Conservation (phyloP, 2,888 invertebrate species). For the Chromoteleia sp. region DNA sequence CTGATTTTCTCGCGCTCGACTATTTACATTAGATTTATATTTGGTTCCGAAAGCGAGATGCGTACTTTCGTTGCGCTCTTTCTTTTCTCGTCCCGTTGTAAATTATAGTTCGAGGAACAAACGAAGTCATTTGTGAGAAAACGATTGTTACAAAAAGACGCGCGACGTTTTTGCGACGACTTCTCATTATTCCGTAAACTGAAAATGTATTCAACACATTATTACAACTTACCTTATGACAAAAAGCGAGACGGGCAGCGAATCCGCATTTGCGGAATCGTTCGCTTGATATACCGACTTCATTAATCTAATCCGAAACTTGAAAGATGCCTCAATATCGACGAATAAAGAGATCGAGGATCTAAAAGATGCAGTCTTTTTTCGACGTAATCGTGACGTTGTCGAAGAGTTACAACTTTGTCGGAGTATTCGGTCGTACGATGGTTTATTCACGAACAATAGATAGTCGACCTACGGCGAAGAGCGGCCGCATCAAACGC, state of each 20-base stretch:
- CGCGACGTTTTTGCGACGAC: conserved; percentile 5
- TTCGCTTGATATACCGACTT: conserved; percentile 67
- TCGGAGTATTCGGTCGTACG: conserved; percentile 76
- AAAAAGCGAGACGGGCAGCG: conserved; percentile 44
- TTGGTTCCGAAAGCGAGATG: conserved; percentile 21
- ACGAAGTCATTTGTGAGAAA: conserved; percentile 57
- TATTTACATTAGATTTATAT: conserved; percentile 46
- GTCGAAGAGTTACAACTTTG: conserved; percentile 73
- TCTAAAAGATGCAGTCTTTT: conserved; percentile 55
- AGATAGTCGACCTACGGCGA: conserved; percentile 79
- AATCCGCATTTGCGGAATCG: conserved; percentile 67
- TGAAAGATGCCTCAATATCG: conserved; percentile 64
- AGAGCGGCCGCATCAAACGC: conserved; percentile 79
- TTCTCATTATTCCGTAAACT: conserved; percentile 52
- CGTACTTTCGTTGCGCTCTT: not conserved
- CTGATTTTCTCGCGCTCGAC: conserved; percentile 62
- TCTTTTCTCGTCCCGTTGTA: not conserved
- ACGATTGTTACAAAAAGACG: conserved; percentile 57
- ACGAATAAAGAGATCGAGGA: conserved; percentile 71
- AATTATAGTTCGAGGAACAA: conserved; percentile 26
- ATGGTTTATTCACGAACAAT: conserved; percentile 82
- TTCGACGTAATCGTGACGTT: conserved; percentile 68
- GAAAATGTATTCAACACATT: conserved; percentile 65
- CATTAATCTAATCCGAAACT: conserved; percentile 68
- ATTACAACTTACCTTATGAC: conserved; percentile 56